phyloP scores from a whole-genome alignment of 2,113 vertebrate species.

The Semicossyphus pulcher region DNA sequence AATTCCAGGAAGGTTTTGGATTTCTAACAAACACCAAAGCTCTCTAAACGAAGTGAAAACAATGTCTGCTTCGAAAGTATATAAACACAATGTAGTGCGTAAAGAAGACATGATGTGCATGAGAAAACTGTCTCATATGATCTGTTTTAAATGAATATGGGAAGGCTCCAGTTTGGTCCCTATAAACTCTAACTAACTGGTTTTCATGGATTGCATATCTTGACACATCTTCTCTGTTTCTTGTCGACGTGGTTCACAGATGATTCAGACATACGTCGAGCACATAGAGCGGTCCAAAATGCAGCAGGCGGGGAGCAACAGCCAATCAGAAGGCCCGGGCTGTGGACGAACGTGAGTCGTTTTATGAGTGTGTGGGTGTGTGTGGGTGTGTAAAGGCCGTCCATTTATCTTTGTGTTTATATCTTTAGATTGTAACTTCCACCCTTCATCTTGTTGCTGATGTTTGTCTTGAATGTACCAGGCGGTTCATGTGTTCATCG shows the following conservation, averaged over 20 bases:
- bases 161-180: no score
- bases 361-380: neutral
- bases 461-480: slow-evolving; percentile 14
- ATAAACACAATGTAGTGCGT: no score
- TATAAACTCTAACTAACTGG: no score
- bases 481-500: slow-evolving; percentile 24
- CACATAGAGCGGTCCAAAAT: slow-evolving; percentile 97
- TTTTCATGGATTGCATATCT: no score
- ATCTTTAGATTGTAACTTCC: slow-evolving; percentile 1
- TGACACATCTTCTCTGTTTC: neutral
- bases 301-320: slow-evolving; percentile 90
- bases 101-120: no score
- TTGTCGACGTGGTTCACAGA: slow-evolving; percentile 78
- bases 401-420: neutral
- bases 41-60: no score
- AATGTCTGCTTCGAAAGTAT: no score
- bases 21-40: no score
- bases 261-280: slow-evolving; percentile 99
- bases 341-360: slow-evolving; percentile 90
- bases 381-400: neutral
- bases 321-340: slow-evolving; percentile 90
- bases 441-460: slow-evolving; percentile 9
- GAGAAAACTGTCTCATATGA: no score
- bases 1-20: no score
- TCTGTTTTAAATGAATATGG: no score